Base-by-base conservation (phyloP, 1,140 invertebrate genomes). In the Radopholus similis region DNA sequence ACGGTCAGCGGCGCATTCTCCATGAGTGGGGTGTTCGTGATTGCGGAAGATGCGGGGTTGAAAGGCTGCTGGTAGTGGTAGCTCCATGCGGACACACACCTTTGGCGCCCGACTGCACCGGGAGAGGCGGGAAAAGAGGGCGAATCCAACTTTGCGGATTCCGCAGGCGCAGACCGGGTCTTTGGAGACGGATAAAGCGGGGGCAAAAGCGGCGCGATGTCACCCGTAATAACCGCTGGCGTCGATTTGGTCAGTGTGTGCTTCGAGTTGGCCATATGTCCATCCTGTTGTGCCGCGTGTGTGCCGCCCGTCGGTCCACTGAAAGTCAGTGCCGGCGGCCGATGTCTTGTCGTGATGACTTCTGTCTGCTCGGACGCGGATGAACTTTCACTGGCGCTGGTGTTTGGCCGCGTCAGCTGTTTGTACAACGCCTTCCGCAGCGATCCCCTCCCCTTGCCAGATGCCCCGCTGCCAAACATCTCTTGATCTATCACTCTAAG, bases 391-490 rank as follows among this genome's bases (percentile, higher is more conserved):
- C 28, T 28, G 40, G 34, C 58, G 58, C 58, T 38, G 11, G 58
- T 21, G 44, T 65, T 64, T 18, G 63, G 63, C 15, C 63, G 49
- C 30, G 49, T 55, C 30, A 53, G 58, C 44, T 64, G 63, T n/a
- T 62, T 64, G 49, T 64, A 64, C 35, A 64, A 21, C 13, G 49
- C 47, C n/a, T 64, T 64, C 9, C 63, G 63, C 11, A 64, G 26
- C 11, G 63, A 64, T 8, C 63, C 63, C 30, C 44, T 34, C 9
- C 58, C 38, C 35, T 60, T 60, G 9, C 58, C 58, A 18, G 58
- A 60, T 32, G 18, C 15, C 8, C 44, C 28, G 35, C 28, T 40
- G 44, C 58, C 58, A 32, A 60, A 60, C 58, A 60, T 60, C 21
- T 26, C 40, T n/a, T n/a, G n/a, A n/a, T n/a, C n/a, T n/a, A n/a